Conservation (phyloP, 1,140 invertebrate species). For the Polypedilum vanderplanki region DNA sequence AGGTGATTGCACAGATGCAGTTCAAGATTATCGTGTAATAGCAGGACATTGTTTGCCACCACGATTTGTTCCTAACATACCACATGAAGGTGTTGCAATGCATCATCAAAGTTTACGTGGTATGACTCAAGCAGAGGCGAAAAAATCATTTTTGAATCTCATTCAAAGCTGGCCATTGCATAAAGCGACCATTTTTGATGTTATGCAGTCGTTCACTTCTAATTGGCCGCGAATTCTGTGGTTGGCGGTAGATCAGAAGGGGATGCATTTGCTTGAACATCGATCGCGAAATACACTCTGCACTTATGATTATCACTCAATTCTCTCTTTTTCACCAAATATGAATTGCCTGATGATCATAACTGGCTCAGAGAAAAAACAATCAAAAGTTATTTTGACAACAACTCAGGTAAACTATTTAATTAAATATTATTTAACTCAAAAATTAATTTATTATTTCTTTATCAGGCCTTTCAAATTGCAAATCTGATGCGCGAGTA, state of each 20-base stretch:
- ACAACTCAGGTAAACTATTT: slow-evolving; percentile 64
- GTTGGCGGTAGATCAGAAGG: slow-evolving; percentile 86
- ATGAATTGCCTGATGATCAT: slow-evolving; percentile 86
- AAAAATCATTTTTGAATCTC: slow-evolving; percentile 88
- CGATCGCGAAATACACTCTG: slow-evolving; percentile 79
- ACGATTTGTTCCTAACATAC: slow-evolving; percentile 65
- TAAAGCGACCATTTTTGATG: slow-evolving; percentile 88
- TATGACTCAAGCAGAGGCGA: slow-evolving; percentile 76
- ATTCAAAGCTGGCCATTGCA: slow-evolving; percentile 90
- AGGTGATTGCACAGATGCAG: slow-evolving; percentile 65
- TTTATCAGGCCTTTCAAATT: slow-evolving; percentile 78
- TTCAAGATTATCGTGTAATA: slow-evolving; percentile 65
- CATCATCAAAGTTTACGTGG: slow-evolving; percentile 82
- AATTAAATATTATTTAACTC: slow-evolving; percentile 29
- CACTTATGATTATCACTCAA: slow-evolving; percentile 80
- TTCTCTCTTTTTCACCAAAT: slow-evolving; percentile 81
- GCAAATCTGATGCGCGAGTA: slow-evolving; percentile 89
- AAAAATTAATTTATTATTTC: slow-evolving; percentile 15
- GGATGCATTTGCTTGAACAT: slow-evolving; percentile 85
- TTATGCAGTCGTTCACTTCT: slow-evolving; percentile 93
- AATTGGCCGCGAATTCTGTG: slow-evolving; percentile 87
- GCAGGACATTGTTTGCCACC: slow-evolving; percentile 75
- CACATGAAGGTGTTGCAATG: slow-evolving; percentile 70
- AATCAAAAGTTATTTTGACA: slow-evolving; percentile 83
- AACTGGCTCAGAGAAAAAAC: slow-evolving; percentile 76